These are phyloP conservation scores for Conistra vaccinii DNA, from an alignment of 2,888 invertebrate genomes.

Conservation along the genomic window DNA sequence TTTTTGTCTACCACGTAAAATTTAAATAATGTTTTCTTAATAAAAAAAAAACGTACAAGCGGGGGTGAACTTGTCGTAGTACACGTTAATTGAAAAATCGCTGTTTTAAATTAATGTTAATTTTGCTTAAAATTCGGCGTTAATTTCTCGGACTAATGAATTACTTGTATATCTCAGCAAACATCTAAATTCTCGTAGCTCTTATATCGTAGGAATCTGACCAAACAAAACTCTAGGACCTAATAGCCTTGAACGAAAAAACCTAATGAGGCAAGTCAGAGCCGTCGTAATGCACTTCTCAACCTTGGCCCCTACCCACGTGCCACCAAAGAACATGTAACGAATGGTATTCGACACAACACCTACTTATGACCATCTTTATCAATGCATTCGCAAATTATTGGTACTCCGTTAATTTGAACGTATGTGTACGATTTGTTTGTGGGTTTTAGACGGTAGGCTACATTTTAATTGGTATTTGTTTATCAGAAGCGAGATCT, in stretches of 20 bases:
- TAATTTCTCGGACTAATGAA: no score
- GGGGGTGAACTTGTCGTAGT: no score
- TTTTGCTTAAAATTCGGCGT: no score
- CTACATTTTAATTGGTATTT: not conserved
- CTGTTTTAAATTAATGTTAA: no score
- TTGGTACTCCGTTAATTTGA: constrained; percentile 65
- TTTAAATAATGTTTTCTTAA: no score
- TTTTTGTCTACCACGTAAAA: no score
- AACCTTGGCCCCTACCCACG: constrained; percentile 75
- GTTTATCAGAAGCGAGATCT: not conserved
- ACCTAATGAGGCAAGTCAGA: constrained; percentile 34
- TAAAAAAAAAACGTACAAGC: no score
- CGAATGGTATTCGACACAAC: constrained; percentile 75
- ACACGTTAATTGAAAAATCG: no score
- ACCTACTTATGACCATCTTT: constrained; percentile 72
- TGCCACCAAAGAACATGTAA: constrained; percentile 61
- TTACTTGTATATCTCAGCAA: not conserved
- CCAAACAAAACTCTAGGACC: not conserved
- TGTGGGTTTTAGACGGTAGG: constrained; percentile 24
- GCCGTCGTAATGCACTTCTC: constrained; percentile 56
- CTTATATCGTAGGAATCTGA: not conserved
- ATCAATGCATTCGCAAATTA: constrained; percentile 68
- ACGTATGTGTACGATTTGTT: constrained; percentile 55
- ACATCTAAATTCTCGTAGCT: not conserved
- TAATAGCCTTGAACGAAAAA: constrained; percentile 23